Evolutionary conservation across 2,888 invertebrate genomes (phyloP).

Genomic region (Tetanocera ferruginea): DNA sequence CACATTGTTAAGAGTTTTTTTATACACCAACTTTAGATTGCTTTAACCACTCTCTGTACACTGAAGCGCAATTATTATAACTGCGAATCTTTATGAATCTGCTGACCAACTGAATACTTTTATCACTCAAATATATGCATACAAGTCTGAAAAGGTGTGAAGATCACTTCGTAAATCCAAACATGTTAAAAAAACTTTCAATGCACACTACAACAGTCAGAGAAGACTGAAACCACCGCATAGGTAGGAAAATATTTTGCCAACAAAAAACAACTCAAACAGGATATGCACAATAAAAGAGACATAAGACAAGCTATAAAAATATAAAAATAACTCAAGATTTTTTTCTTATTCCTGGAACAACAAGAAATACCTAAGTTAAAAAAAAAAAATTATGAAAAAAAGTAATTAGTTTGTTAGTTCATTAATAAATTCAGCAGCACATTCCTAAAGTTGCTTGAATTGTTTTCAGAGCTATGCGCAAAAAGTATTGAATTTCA

Average conservation of each 20-base stretch:
- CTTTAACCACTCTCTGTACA: no score
- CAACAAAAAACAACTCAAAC: slow-evolving; percentile 62
- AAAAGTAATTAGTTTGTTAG: slow-evolving; percentile 60
- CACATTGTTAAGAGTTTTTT: no score
- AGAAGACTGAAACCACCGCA: neutral
- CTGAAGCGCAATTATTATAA: neutral
- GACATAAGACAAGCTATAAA: neutral
- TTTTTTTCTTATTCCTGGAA: slow-evolving; percentile 13
- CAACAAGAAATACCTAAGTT: neutral
- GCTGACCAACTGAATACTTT: slow-evolving; percentile 16
- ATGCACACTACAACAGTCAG: slow-evolving; percentile 45
- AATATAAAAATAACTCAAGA: neutral
- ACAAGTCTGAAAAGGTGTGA: slow-evolving; percentile 58
- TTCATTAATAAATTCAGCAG: slow-evolving; percentile 47
- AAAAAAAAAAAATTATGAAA: neutral
- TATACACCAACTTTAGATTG: no score
- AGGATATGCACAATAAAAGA: neutral
- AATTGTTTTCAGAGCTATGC: neutral
- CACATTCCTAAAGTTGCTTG: neutral
- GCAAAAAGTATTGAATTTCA: slow-evolving; percentile 47
- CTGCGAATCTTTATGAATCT: neutral
- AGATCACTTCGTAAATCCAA: slow-evolving; percentile 63
- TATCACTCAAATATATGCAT: neutral
- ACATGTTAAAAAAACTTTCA: slow-evolving; percentile 49
- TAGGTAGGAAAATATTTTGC: slow-evolving; percentile 58